Evolutionary conservation across 2,888 invertebrate genomes (phyloP).

Genomic region (Allygus modestus): DNA sequence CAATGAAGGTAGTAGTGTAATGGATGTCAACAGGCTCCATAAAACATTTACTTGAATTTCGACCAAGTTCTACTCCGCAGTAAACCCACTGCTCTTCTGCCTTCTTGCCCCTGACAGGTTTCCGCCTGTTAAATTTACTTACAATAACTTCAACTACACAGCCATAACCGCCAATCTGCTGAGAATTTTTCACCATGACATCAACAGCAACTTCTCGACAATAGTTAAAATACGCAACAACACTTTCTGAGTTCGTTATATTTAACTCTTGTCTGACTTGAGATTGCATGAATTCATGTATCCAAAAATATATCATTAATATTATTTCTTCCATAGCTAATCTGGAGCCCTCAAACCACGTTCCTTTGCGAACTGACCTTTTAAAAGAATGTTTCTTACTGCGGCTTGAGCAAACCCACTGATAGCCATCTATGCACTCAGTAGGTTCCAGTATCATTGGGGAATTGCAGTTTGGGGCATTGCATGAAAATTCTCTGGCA

Average conservation of each 20-base stretch:
- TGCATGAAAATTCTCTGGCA: constrained; percentile 49
- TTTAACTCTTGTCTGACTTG: constrained; percentile 60
- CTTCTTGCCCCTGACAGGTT: constrained; percentile 55
- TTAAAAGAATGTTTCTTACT: constrained; percentile 60
- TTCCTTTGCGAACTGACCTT: constrained; percentile 58
- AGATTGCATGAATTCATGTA: constrained; percentile 60
- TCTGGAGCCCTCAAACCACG: constrained; percentile 62
- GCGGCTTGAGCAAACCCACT: constrained; percentile 58
- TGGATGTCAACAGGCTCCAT: constrained; percentile 60
- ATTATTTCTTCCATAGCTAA: constrained; percentile 62
- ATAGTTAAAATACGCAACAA: constrained; percentile 62
- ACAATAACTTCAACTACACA: constrained; percentile 56
- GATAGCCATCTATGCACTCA: constrained; percentile 59
- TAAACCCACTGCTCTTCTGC: constrained; percentile 59
- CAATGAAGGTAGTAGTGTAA: constrained; percentile 60
- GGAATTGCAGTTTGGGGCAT: constrained; percentile 48
- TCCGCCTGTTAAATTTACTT: constrained; percentile 59
- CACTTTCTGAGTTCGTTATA: constrained; percentile 62
- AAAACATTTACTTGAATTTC: constrained; percentile 48
- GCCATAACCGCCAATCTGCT: constrained; percentile 50
- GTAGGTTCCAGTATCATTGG: constrained; percentile 48
- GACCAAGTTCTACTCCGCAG: constrained; percentile 58
- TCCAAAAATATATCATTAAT: constrained; percentile 61
- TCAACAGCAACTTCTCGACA: constrained; percentile 62
- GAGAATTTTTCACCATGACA: constrained; percentile 54